phyloP scores from a whole-genome alignment of 2,888 invertebrate genomes.

The Thalpophila matura region DNA sequence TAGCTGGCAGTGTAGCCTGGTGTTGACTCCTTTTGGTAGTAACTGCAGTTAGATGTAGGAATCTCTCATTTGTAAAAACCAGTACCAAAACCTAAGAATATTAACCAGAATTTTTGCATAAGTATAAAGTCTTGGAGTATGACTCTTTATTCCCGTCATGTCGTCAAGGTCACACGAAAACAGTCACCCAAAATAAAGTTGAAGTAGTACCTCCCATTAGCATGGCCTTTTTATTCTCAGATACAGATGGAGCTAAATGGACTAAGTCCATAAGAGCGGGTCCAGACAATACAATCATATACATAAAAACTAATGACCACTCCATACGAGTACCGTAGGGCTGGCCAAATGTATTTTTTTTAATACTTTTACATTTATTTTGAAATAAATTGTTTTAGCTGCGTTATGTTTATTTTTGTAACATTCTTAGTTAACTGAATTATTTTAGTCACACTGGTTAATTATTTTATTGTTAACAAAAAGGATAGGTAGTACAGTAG shows the following conservation, averaged over 20 bases:
- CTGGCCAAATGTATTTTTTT: neutral
- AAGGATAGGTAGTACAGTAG: too few relatives aligned
- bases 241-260: constrained; percentile 24
- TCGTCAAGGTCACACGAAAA: constrained; percentile 13
- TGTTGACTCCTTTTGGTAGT: too few relatives aligned
- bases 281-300: constrained; percentile 54
- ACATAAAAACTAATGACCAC: constrained; percentile 55
- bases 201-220: constrained; percentile 28
- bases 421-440: neutral
- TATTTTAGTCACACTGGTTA: too few relatives aligned
- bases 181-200: constrained; percentile 33
- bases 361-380: neutral
- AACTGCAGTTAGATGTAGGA: too few relatives aligned
- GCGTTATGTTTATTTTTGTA: neutral
- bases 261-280: constrained; percentile 31
- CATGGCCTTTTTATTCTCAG: constrained; percentile 23
- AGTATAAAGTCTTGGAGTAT: neutral
- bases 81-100: neutral
- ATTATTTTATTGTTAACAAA: too few relatives aligned
- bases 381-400: neutral
- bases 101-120: neutral
- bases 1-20: too few relatives aligned
- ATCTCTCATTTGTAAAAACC: too few relatives aligned
- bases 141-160: neutral
- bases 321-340: constrained; percentile 11